Percentiles rank a stretch among this genome's conserved stretches.
Evolutionary conservation across 2,113 vertebrate species (phyloP).

Genomic region (Notothenia rossii): DNA sequence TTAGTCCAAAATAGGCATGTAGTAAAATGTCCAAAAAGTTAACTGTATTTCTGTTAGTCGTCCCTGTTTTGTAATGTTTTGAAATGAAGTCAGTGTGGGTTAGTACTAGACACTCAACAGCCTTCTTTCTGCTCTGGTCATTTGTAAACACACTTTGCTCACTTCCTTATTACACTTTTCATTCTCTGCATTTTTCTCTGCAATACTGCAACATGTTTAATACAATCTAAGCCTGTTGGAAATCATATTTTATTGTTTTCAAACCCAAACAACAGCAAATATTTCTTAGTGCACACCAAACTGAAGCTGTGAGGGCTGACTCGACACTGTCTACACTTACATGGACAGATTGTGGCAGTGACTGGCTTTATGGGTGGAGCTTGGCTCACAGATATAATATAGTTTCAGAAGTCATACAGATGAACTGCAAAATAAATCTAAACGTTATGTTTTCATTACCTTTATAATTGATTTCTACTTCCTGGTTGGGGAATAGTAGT

Average conservation of each 20-base stretch:
- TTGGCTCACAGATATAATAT: too few species aligned
- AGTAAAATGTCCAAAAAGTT: too few species aligned
- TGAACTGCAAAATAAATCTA: not conserved
- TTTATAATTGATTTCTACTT: too few species aligned
- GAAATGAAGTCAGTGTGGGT: not conserved
- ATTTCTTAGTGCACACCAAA: not conserved
- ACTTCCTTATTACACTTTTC: not conserved
- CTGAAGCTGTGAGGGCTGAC: not conserved
- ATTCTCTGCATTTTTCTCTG: not conserved
- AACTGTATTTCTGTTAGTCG: too few species aligned
- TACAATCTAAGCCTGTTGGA: not conserved
- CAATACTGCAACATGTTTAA: not conserved
- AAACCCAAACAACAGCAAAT: not conserved
- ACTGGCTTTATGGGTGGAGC: too few species aligned
- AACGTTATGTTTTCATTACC: not conserved
- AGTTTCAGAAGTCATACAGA: not conserved
- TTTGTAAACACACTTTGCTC: not conserved
- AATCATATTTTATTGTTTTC: not conserved
- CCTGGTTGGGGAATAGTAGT: not conserved
- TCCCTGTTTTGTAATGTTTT: not conserved
- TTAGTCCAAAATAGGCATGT: too few species aligned
- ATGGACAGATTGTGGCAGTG: not conserved
- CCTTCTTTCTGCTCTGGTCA: not conserved
- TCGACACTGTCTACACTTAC: not conserved
- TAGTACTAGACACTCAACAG: not conserved